Evolutionary conservation across 1,140 invertebrate genomes (phyloP), one percentile per base, ranked within the genome.

Genomic region (Elysia chlorotica): DNA sequence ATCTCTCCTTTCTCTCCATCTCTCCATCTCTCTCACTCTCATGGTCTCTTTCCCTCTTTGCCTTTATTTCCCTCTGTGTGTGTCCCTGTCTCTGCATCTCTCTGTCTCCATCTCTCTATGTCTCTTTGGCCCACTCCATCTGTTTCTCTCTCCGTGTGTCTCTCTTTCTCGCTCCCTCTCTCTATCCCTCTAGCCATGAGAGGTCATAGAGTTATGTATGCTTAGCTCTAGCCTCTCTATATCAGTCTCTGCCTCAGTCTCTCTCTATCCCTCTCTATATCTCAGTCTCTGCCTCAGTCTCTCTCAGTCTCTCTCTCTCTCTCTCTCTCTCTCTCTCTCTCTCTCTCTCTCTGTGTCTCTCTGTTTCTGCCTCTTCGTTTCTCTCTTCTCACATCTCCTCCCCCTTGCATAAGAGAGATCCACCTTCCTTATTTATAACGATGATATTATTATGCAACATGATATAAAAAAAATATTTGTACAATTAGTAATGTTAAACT

Each of bases 281-380:
- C 65, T 31, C 65, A 38, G n/a, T n/a, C 65, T 31, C 65, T 31
- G 35, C 37, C 35, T 31, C 65, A 38, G 23, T 31, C 65, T 6
- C 65, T 41, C 65, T 10, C 33, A 38, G n/a, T 38, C 65, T 67
- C 65, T 38, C 65, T 67, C 33, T 67, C 33, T 67, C 65, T 6
- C 37, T 38, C 33, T 38, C 65, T 38, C 65, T 67, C 65, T 67
- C 65, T 38, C 37, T 67, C 33, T 38, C 65, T 38, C 65, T 38
- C 65, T 38, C 65, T 38, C 35, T 67, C 5, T 67, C n/a, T 67
- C 65, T 38, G 2, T 38, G 35, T 10, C 30, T 10, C 33, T 41
- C 62, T 65, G 25, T 65, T 33, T 25, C 23, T 25, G 25, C 10
- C 62, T 25, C 62, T 65, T 33, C n/a, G 35, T 41, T 14, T 41